Evolutionary conservation across 2,888 invertebrate genomes (phyloP).

Genomic region (Agapostemon virescens): DNA sequence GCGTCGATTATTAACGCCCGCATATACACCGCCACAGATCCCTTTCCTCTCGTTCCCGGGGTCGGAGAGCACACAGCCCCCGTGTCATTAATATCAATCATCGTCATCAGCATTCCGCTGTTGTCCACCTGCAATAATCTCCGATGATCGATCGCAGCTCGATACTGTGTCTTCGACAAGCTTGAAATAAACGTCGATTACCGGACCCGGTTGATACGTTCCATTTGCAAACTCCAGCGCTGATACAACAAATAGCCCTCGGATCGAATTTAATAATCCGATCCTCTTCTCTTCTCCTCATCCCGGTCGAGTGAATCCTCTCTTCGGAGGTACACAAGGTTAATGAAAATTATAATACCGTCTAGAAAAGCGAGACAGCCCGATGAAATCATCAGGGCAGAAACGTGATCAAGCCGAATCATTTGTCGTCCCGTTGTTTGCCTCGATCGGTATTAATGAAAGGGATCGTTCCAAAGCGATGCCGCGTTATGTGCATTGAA

Average conservation of each 20-base stretch:
- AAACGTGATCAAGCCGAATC: constrained; percentile 28
- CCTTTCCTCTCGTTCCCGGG: constrained; percentile 25
- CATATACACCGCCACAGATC: constrained; percentile 21
- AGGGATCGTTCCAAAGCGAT: not conserved
- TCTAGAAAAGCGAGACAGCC: constrained; percentile 21
- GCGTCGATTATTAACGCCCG: constrained; percentile 64
- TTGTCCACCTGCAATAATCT: constrained; percentile 35
- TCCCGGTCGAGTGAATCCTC: not conserved
- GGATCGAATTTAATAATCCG: constrained; percentile 35
- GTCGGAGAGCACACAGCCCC: constrained; percentile 7
- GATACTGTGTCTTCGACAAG: constrained; percentile 46
- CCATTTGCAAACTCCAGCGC: constrained; percentile 12
- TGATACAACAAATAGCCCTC: constrained; percentile 15
- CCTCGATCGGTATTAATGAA: constrained; percentile 43
- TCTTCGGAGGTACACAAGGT: not conserved
- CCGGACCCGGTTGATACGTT: constrained; percentile 14
- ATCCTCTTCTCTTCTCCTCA: not conserved
- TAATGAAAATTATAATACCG: constrained; percentile 53
- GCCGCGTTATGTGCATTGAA: not conserved
- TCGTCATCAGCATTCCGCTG: constrained; percentile 60
- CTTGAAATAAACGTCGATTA: constrained; percentile 44
- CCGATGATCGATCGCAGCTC: constrained; percentile 50
- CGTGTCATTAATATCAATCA: constrained; percentile 66
- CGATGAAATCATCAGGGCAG: constrained; percentile 19
- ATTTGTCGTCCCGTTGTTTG: constrained; percentile 41